These are phyloP conservation scores for Myripristis murdjan DNA, from an alignment of 2,797 vertebrate genomes.

Conservation along the genomic window DNA sequence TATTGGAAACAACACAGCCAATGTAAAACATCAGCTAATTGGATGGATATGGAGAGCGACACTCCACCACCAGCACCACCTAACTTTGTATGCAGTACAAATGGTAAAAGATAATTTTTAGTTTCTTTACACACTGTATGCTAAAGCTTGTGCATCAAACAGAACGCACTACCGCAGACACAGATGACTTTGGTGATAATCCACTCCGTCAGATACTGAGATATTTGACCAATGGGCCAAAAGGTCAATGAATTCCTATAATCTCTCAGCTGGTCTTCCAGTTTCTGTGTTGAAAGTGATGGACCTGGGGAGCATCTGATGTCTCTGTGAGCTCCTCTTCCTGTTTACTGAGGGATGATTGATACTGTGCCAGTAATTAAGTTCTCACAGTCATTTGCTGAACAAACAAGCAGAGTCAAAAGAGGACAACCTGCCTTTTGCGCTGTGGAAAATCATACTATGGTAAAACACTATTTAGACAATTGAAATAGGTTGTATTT, in stretches of 20 bases:
- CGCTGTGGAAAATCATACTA: constrained; percentile 5
- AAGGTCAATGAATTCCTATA: constrained; percentile 4
- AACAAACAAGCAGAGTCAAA: constrained; percentile 6
- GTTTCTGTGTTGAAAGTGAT: constrained; percentile 12
- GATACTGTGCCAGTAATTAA: constrained; percentile 45
- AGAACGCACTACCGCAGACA: no score
- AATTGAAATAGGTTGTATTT: no score
- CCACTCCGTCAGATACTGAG: not conserved
- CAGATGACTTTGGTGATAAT: no score
- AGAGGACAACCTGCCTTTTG: constrained; percentile 11
- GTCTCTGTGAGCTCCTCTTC: constrained; percentile 2
- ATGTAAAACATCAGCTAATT: no score
- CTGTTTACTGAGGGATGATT: constrained; percentile 28
- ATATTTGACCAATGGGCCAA: constrained; percentile 10
- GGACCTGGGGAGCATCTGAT: constrained; percentile 1
- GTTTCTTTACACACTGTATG: no score
- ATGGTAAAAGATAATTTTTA: no score
- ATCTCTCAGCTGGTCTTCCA: constrained; percentile 21
- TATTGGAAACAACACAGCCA: no score
- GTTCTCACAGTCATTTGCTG: constrained; percentile 31
- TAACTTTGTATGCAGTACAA: no score
- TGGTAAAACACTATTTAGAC: not conserved
- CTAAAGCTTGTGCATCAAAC: no score
- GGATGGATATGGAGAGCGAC: no score
- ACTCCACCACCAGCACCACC: no score